These are phyloP conservation scores for Ochropacha duplaris DNA, from an alignment of 2,888 invertebrate species.

Conservation along the genomic window DNA sequence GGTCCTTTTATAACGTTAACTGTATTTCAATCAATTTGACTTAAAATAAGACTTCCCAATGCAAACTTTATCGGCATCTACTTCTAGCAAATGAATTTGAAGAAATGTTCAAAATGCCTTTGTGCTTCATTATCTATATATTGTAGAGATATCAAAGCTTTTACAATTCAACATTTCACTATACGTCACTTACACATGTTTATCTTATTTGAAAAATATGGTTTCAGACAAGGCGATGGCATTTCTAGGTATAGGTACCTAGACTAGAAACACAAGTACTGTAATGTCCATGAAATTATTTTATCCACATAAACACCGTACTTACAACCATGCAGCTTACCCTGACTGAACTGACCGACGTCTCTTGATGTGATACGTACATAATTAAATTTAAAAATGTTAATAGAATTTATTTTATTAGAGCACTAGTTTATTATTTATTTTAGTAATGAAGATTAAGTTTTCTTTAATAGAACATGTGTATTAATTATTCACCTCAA, in stretches of 20 bases:
- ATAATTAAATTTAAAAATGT: background rate
- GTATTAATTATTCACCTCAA: constrained; percentile 58
- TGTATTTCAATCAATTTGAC: too few relatives aligned
- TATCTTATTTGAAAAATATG: too few relatives aligned
- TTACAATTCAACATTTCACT: too few relatives aligned
- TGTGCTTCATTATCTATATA: too few relatives aligned
- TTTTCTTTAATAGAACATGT: background rate
- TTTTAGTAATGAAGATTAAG: background rate
- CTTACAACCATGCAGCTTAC: background rate
- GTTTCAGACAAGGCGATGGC: background rate
- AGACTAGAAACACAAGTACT: background rate
- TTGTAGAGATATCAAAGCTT: too few relatives aligned
- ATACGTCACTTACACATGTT: too few relatives aligned
- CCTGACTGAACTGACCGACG: background rate
- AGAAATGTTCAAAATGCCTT: too few relatives aligned
- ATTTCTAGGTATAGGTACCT: too few relatives aligned
- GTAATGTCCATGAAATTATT: background rate
- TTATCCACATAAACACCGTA: background rate
- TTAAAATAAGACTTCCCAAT: too few relatives aligned
- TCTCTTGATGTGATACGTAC: background rate
- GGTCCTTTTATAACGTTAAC: too few relatives aligned
- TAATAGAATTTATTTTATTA: background rate
- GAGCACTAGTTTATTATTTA: background rate
- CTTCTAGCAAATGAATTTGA: too few relatives aligned
- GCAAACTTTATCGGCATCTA: too few relatives aligned